Evolutionary conservation across 1,140 invertebrate species (phyloP).

Genomic region (Macrotrachela quadricornifera): DNA sequence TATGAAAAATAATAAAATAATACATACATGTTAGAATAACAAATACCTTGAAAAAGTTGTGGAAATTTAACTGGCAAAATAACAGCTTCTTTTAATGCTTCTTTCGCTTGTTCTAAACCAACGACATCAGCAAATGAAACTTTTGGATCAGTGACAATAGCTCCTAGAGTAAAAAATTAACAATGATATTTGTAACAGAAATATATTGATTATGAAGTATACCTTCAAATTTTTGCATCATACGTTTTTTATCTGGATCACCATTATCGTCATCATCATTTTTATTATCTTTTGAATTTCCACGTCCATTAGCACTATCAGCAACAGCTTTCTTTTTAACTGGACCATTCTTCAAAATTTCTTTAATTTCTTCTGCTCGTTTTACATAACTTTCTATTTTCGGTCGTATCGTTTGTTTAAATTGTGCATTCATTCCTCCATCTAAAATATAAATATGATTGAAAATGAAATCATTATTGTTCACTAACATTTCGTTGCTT

Average conservation of each 20-base stretch:
- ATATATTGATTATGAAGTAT: no score
- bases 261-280: no score
- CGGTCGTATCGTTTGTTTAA: slow-evolving; percentile 67
- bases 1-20: no score
- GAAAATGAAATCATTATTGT: background rate
- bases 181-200: no score
- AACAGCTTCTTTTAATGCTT: slow-evolving; percentile 94
- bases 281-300: no score
- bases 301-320: no score
- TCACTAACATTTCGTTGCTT: slow-evolving; percentile 76
- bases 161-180: slow-evolving; percentile 34
- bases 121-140: slow-evolving; percentile 94
- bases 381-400: slow-evolving; percentile 85
- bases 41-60: slow-evolving; percentile 49
- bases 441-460: slow-evolving; percentile 36
- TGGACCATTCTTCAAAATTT: no score
- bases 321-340: no score
- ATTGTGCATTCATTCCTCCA: slow-evolving; percentile 81
- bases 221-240: no score
- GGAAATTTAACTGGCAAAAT: slow-evolving; percentile 97
- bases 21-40: no score
- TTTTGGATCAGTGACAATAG: slow-evolving; percentile 87
- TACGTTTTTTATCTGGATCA: no score
- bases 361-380: slow-evolving; percentile 82
- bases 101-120: slow-evolving; percentile 83